Conservation (phyloP, 2,888 invertebrate species). For the Nudaria mundana region DNA sequence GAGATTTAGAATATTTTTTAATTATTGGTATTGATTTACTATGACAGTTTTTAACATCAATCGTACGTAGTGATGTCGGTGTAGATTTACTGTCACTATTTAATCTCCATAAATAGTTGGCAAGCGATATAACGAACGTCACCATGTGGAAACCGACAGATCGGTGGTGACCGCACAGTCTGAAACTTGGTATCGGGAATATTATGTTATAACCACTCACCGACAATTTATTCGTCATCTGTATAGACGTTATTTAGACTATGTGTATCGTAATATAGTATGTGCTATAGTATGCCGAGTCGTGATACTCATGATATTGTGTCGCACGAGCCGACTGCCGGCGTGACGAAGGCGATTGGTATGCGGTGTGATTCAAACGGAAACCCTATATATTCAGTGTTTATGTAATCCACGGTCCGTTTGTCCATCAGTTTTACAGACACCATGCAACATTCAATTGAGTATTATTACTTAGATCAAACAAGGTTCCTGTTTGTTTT, state of each 20-base stretch:
- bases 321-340: conserved; percentile 61
- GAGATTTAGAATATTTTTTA: conserved; percentile 20
- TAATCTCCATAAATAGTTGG: conserved; percentile 45
- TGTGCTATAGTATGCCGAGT: conserved; percentile 52
- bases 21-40: conserved; percentile 34
- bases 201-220: conserved; percentile 33
- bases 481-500: conserved; percentile 34
- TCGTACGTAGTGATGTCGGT: conserved; percentile 8
- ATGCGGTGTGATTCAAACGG: conserved; percentile 79
- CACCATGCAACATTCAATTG: conserved; percentile 52
- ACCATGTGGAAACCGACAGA: conserved; percentile 25
- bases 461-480: conserved; percentile 36
- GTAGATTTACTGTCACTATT: conserved; percentile 36
- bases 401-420: conserved; percentile 70
- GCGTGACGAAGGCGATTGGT: conserved; percentile 75
- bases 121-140: conserved; percentile 43
- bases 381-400: conserved; percentile 75
- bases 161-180: conserved; percentile 57
- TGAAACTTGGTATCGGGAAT: conserved; percentile 41
- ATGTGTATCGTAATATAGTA: conserved; percentile 50
- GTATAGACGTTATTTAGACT: conserved; percentile 54
- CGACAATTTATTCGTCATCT: conserved; percentile 53
- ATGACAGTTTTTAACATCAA: conserved; percentile 31
- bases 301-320: conserved; percentile 65
- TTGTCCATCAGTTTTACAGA: conserved; percentile 62